Conservation (phyloP, 2,888 invertebrate genomes). For the Agriopis marginaria region DNA sequence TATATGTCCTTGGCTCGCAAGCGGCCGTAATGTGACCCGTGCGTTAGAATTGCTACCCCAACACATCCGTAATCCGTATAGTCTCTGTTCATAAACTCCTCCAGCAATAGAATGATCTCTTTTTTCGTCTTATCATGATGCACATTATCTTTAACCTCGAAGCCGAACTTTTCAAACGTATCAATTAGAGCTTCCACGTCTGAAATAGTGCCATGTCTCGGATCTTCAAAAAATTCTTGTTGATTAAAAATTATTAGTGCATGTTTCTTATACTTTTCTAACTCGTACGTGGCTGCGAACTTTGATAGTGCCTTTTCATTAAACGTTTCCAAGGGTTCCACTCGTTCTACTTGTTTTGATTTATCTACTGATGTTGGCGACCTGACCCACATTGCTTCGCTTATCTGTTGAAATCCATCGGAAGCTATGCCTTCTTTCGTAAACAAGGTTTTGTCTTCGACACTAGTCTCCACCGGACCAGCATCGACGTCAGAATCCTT, state of each 20-base stretch:
- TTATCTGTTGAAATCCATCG: conserved; percentile 4
- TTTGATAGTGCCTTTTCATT: conserved; percentile 55
- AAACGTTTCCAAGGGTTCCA: background rate
- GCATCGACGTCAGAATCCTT: conserved; percentile 17
- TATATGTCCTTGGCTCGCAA: conserved; percentile 66
- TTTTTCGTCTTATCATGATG: conserved; percentile 63
- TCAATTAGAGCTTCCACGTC: conserved; percentile 62
- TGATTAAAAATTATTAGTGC: conserved; percentile 73
- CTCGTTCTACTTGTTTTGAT: background rate
- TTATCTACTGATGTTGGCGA: conserved; percentile 4
- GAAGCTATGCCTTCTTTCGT: background rate
- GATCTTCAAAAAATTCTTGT: conserved; percentile 59
- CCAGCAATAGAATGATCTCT: conserved; percentile 59
- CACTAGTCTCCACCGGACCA: background rate
- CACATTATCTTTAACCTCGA: conserved; percentile 56
- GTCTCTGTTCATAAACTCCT: conserved; percentile 53
- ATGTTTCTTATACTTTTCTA: conserved; percentile 72
- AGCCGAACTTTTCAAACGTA: conserved; percentile 66
- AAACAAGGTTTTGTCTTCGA: background rate
- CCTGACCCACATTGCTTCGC: conserved; percentile 1
- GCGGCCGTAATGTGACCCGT: conserved; percentile 66
- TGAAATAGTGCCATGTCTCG: conserved; percentile 64
- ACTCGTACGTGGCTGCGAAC: conserved; percentile 65
- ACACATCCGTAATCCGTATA: conserved; percentile 74
- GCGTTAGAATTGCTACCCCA: conserved; percentile 69